These are phyloP conservation scores for Minunthozetes semirufus DNA, from an alignment of 2,888 invertebrate genomes.

Conservation along the genomic window DNA sequence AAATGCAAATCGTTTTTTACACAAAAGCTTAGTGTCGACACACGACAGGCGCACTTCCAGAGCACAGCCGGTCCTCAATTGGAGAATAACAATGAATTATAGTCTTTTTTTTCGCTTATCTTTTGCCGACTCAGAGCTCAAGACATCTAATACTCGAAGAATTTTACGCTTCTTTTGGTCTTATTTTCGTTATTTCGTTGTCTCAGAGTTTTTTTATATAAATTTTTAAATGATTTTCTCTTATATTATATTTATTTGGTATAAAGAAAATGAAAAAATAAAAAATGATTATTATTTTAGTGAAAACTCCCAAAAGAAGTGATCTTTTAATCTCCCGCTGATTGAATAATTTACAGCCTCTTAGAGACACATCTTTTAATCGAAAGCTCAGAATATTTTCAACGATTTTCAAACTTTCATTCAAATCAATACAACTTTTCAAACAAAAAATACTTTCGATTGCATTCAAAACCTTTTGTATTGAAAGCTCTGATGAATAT, in stretches of 20 bases:
- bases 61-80: background rate
- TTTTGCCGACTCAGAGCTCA: background rate
- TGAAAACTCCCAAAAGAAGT: background rate
- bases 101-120: background rate
- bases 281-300: background rate
- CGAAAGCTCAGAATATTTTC: background rate
- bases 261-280: background rate
- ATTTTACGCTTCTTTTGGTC: background rate
- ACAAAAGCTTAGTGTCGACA: background rate
- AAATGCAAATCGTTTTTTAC: background rate
- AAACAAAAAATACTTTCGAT: background rate
- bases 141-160: background rate
- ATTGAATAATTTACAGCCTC: constrained; percentile 6
- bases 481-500: no score
- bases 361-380: background rate
- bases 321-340: background rate
- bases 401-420: background rate
- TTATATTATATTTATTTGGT: background rate
- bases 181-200: background rate
- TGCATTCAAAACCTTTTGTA: no score
- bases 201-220: background rate
- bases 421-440: background rate
- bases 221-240: background rate
- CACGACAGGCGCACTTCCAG: constrained; percentile 1
- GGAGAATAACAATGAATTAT: constrained; percentile 4